Evolutionary conservation across 2,113 vertebrate species (phyloP).

Genomic region (Myanophis thanlyinensis): DNA sequence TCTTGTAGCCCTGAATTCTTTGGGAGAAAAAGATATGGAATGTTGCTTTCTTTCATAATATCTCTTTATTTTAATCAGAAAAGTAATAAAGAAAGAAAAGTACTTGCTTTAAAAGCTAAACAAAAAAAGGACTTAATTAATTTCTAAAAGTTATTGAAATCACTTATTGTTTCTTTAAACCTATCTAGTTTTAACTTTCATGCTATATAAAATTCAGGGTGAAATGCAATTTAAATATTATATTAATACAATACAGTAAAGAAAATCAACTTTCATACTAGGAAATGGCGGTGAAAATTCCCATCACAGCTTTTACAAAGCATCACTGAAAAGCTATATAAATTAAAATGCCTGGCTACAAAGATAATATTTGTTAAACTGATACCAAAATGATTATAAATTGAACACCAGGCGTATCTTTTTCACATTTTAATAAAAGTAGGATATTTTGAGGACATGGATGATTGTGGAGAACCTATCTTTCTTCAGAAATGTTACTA

Average conservation of each 20-base stretch:
- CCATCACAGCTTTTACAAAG: not conserved
- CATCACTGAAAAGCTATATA: not conserved
- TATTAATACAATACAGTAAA: not conserved
- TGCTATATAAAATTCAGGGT: not conserved
- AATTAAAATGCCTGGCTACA: not conserved
- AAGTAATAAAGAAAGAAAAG: not conserved
- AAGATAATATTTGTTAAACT: not conserved
- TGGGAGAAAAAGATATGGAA: not conserved
- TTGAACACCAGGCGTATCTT: not conserved
- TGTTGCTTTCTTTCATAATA: constrained; percentile 5
- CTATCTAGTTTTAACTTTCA: too few relatives aligned
- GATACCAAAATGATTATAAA: not conserved
- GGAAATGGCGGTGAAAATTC: not conserved
- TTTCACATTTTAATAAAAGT: not conserved
- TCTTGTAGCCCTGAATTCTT: constrained; percentile 17
- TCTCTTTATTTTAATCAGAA: not conserved
- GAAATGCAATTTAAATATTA: not conserved
- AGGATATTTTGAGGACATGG: not conserved
- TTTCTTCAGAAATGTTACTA: not conserved
- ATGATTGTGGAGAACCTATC: not conserved
- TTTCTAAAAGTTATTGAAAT: not conserved
- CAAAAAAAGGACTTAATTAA: not conserved
- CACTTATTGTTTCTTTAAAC: not conserved
- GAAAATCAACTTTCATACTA: not conserved
- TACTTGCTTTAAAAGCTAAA: not conserved